Evolutionary conservation across 2,113 vertebrate genomes (phyloP).

Genomic region (Malurus alboscapulatus): DNA sequence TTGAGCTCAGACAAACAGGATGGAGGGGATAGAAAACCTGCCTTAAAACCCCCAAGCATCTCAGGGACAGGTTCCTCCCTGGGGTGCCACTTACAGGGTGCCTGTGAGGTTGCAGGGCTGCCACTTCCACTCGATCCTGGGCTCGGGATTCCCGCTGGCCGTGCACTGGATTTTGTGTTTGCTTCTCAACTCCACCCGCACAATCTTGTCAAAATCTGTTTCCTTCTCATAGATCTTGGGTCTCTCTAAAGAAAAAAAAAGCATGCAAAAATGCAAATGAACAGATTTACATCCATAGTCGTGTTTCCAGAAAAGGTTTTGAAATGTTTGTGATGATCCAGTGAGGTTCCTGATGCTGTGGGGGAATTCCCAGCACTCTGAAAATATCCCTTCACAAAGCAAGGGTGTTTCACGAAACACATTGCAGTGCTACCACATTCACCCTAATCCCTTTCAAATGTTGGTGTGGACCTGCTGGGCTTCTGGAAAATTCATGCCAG

Average conservation of each 20-base stretch:
- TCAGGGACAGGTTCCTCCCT: rapidly evolving
- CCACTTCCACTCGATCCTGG: constrained; percentile 83
- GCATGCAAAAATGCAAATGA: neutral
- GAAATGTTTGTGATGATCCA: neutral
- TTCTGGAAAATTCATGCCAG: neutral
- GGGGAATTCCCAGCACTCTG: neutral
- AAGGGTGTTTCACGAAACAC: neutral
- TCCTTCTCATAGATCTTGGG: constrained; percentile 85
- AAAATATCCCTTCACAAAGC: neutral
- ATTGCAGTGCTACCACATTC: neutral
- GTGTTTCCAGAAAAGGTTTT: neutral
- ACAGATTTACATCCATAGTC: neutral
- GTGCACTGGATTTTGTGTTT: constrained; percentile 81
- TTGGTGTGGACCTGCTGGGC: neutral
- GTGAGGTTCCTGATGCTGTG: neutral
- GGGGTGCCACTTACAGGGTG: constrained; percentile 30
- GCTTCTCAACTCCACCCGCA: constrained; percentile 57
- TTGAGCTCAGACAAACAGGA: neutral
- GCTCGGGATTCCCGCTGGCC: constrained; percentile 71
- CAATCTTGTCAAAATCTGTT: constrained; percentile 48
- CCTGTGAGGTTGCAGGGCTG: constrained; percentile 75
- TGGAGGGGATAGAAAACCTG: neutral
- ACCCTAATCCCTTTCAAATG: neutral
- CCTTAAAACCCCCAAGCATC: rapidly evolving
- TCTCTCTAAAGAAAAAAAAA: constrained; percentile 70